These are phyloP conservation scores for Aphrocallistes beatrix DNA, from an alignment of 37 sponge, comb jelly and placozoan genomes.

Conservation along the genomic window DNA sequence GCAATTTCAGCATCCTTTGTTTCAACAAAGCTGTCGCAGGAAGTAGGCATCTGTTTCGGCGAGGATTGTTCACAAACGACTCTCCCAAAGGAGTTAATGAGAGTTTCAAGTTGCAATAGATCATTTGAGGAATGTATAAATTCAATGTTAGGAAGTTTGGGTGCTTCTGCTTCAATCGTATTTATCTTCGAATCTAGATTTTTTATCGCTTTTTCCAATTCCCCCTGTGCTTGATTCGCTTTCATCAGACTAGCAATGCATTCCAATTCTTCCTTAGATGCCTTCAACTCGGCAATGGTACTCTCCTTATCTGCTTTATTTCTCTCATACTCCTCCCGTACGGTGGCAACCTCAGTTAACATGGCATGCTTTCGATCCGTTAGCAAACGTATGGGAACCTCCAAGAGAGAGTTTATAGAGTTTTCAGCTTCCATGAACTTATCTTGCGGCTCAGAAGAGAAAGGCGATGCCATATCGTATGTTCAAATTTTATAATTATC, in stretches of 20 bases:
- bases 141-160: not conserved
- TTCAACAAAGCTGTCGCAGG: not conserved
- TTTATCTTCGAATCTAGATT: not conserved
- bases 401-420: not conserved
- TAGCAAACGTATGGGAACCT: not conserved
- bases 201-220: not conserved
- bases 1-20: not conserved
- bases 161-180: not conserved
- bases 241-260: not conserved
- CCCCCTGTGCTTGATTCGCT: not conserved
- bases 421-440: not conserved
- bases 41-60: not conserved
- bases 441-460: not conserved
- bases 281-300: not conserved
- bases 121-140: not conserved
- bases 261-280: not conserved
- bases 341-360: not conserved
- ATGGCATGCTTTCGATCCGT: not conserved
- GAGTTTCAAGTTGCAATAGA: not conserved
- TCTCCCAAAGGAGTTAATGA: not conserved
- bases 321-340: not conserved
- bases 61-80: not conserved
- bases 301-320: not conserved
- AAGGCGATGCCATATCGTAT: not conserved
- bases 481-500: too few species aligned